Conservation (phyloP, 2,888 invertebrate genomes). For the Augiades crinisus region DNA sequence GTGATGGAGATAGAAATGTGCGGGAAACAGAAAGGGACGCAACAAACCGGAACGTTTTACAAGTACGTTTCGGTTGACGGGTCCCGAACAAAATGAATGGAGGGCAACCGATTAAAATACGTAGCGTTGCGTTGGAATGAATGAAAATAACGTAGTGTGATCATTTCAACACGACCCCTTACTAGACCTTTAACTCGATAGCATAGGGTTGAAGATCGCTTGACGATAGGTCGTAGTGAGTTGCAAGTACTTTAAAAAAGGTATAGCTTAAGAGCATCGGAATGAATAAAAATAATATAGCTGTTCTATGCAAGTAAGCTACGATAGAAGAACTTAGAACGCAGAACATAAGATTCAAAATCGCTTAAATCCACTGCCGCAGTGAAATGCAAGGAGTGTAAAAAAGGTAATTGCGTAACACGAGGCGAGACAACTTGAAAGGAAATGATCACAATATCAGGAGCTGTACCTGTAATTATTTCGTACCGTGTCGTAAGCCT, state of each 20-base stretch:
- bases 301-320: background rate
- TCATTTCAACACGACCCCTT: background rate
- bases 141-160: slow-evolving; percentile 56
- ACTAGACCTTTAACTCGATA: background rate
- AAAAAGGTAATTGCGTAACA: slow-evolving; percentile 65
- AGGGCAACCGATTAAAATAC: slow-evolving; percentile 69
- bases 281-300: slow-evolving; percentile 21
- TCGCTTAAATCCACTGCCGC: background rate
- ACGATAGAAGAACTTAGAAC: background rate
- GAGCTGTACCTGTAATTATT: slow-evolving; percentile 20
- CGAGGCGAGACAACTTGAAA: slow-evolving; percentile 49
- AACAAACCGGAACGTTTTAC: slow-evolving; percentile 70
- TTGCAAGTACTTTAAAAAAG: slow-evolving; percentile 5
- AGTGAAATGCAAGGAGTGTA: slow-evolving; percentile 33
- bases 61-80: slow-evolving; percentile 75
- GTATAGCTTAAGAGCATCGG: slow-evolving; percentile 13
- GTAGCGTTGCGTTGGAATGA: slow-evolving; percentile 66
- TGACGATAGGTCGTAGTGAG: background rate
- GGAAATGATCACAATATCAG: slow-evolving; percentile 23
- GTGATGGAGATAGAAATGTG: slow-evolving; percentile 38
- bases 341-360: background rate
- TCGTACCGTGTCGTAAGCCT: background rate
- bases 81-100: slow-evolving; percentile 75
- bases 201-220: slow-evolving; percentile 5
- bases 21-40: slow-evolving; percentile 41